Conservation (phyloP, 2,797 vertebrate species). For the Hipposideros larvatus region DNA sequence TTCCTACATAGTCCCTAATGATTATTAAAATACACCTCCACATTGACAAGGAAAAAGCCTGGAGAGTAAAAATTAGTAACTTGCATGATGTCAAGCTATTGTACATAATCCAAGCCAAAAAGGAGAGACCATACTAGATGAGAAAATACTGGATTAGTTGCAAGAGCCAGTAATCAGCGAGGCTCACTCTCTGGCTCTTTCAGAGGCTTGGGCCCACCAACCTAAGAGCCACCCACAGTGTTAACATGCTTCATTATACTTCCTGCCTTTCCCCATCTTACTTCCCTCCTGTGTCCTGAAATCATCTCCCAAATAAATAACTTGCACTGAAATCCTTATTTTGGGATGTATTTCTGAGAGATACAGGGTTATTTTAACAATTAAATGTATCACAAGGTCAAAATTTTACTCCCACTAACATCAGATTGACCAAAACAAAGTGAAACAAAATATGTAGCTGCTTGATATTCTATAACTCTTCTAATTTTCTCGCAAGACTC, state of each 20-base stretch:
- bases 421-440: conserved; percentile 2
- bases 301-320: background rate
- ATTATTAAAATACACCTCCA: background rate
- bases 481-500: background rate
- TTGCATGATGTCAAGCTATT: background rate
- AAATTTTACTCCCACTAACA: background rate
- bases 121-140: background rate
- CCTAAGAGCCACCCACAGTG: background rate
- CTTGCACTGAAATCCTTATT: background rate
- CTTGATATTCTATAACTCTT: conserved; percentile 17
- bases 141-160: background rate
- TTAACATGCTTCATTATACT: background rate
- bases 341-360: background rate
- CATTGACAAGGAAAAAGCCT: background rate
- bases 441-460: background rate
- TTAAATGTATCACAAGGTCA: background rate
- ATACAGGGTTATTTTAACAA: background rate
- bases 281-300: background rate
- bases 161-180: background rate
- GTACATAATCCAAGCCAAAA: background rate
- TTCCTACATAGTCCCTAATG: background rate
- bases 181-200: background rate
- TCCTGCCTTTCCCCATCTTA: background rate
- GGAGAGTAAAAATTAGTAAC: background rate
- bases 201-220: background rate